A percentile compares a stretch with the other conserved stretches of the same genome.
phyloP scores from a whole-genome alignment of 2,113 vertebrate genomes.

The Ceyx margarethae region DNA sequence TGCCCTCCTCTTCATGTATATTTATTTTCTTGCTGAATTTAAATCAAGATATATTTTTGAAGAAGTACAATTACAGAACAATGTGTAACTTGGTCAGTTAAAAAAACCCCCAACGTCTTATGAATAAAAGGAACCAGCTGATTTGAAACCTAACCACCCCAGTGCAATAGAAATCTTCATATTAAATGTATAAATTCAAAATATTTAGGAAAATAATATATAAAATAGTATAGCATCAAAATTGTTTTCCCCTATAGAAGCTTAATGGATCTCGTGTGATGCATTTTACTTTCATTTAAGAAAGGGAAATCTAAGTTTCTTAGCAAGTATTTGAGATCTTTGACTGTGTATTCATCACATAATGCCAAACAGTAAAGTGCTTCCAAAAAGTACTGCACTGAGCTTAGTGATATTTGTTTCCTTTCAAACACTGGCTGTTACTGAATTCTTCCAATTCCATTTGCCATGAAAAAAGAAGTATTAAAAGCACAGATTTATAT shows the following conservation, averaged over 20 bases:
- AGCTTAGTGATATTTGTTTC: slow-evolving; percentile 18
- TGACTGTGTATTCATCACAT: neutral
- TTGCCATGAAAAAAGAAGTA: slow-evolving; percentile 47
- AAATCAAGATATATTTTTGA: neutral
- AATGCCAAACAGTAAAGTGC: neutral
- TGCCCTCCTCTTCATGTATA: neutral
- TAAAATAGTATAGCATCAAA: neutral
- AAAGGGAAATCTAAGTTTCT: neutral
- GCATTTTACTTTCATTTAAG: neutral
- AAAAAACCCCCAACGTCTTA: neutral
- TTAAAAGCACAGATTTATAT: slow-evolving; percentile 36
- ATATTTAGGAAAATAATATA: neutral
- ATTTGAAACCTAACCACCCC: neutral
- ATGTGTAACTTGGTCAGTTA: neutral
- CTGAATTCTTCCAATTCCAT: slow-evolving; percentile 57
- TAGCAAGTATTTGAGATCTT: neutral
- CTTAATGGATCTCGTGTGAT: neutral
- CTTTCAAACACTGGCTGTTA: slow-evolving; percentile 21
- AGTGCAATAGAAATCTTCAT: neutral
- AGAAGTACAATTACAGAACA: neutral
- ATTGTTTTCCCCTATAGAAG: neutral
- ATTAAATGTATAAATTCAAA: neutral
- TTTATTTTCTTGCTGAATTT: neutral
- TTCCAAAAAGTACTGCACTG: slow-evolving; percentile 3
- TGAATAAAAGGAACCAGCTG: neutral